Evolutionary conservation across 2,797 vertebrate species (phyloP).

Genomic region (Eospalax fontanierii): DNA sequence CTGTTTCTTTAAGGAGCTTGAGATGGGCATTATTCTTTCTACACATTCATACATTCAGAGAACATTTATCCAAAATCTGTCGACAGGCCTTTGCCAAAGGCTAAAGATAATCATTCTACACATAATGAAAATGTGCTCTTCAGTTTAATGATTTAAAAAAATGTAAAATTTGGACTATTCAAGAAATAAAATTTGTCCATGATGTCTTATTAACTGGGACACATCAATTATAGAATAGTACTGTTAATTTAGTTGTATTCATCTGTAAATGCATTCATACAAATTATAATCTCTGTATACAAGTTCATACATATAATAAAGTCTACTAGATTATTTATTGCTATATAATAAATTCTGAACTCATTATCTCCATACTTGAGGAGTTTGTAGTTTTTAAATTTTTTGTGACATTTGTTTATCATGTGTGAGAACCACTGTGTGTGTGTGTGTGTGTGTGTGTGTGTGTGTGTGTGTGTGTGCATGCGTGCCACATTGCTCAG

Average conservation of each 20-base stretch:
- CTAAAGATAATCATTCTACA: accelerated
- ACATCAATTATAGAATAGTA: background rate
- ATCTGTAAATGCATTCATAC: background rate
- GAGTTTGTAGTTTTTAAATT: background rate
- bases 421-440: too few relatives aligned
- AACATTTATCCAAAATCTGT: background rate
- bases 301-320: background rate
- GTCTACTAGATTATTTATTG: background rate
- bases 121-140: background rate
- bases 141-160: background rate
- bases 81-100: background rate
- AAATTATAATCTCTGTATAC: background rate
- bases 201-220: background rate
- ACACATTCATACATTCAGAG: background rate
- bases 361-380: background rate
- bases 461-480: background rate
- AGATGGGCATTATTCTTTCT: background rate
- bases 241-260: background rate
- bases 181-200: slow-evolving; percentile 1
- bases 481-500: background rate
- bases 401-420: background rate
- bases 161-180: background rate
- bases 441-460: background rate
- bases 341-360: background rate
- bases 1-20: slow-evolving; percentile 5